Evolutionary conservation across 2,888 invertebrate species (phyloP), one percentile per base, ranked within the genome.

Genomic region (Poecilobothrus nobilitatus): DNA sequence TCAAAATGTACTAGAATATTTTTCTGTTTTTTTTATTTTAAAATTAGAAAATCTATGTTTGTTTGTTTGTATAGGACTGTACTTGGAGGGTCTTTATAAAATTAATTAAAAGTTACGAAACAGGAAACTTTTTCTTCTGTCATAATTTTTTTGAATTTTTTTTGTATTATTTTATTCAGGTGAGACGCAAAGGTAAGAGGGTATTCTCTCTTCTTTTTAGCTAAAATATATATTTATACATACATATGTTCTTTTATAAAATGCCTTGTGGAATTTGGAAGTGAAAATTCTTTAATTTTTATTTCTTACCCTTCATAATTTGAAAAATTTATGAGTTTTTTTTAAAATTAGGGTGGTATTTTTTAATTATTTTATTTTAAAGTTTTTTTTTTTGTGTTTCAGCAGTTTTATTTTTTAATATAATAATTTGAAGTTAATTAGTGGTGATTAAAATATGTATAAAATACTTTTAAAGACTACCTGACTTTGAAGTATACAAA

Each of bases 31-130:
- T 37, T 5, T 37, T 37, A 1, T 37, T 37, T 37, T 27, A 6
- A 15, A 41, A 41, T 41, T 41, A 12, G 41, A 41, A 12, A 12
- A 41, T 41, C 9, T 41, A 41, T 41, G 9, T 41, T 53, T 53
- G 9, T 18, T 18, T 53, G 53, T 12, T 27, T 53, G 53, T 53
- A 53, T 18, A 53, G 53, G 18, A 53, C 2, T 53, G 9, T 53
- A 37, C 53, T 53, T 53, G 53, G n/a, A 53, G 53, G 18, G 53
- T 53, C 7, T 53, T 53, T 53, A 53, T 6, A 53, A 53, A 53
- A 53, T 53, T 53, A 53, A 53, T 53, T 53, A 53, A 53, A 53
- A 53, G 53, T 53, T 53, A n/a, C 18, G 53, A 53, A 53, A 53
- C 53, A 53, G n/a, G 53, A 53, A 53, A 53, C 53, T 53, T 53